Conservation (phyloP, 1,140 invertebrate genomes). For the Lordiphosa clarofinis region DNA sequence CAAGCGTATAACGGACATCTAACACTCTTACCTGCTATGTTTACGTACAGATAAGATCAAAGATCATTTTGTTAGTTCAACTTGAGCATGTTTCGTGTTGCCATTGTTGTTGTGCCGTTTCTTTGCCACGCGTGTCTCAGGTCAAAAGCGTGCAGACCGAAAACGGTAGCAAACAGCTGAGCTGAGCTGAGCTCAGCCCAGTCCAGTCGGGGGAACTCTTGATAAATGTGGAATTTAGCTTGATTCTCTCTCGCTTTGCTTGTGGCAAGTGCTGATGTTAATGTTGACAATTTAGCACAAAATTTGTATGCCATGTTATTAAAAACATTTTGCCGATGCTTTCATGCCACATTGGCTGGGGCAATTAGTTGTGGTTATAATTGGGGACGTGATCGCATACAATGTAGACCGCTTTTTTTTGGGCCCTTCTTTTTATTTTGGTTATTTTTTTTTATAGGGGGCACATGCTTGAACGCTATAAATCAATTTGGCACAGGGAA, state of each 20-base stretch:
- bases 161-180: constrained; percentile 51
- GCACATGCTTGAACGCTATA: constrained; percentile 70
- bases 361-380: constrained; percentile 73
- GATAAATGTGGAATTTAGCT: constrained; percentile 36
- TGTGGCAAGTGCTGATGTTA: constrained; percentile 31
- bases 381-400: constrained; percentile 50
- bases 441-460: constrained; percentile 19
- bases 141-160: constrained; percentile 67
- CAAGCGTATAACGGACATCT: background rate
- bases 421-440: constrained; percentile 2
- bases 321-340: constrained; percentile 54
- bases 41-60: constrained; percentile 55
- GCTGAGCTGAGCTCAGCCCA: background rate
- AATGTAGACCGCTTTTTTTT: constrained; percentile 8
- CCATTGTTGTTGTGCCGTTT: constrained; percentile 26
- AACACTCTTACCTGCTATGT: constrained; percentile 67
- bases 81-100: constrained; percentile 37
- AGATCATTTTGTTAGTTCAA: constrained; percentile 25
- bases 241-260: constrained; percentile 4
- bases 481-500: constrained; percentile 63
- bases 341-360: constrained; percentile 59
- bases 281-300: constrained; percentile 77
- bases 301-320: constrained; percentile 67
- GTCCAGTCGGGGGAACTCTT: constrained; percentile 4
- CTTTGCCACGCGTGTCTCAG: constrained; percentile 45